Conservation (phyloP, 1,140 invertebrate genomes). For the Holotrichia oblita region DNA sequence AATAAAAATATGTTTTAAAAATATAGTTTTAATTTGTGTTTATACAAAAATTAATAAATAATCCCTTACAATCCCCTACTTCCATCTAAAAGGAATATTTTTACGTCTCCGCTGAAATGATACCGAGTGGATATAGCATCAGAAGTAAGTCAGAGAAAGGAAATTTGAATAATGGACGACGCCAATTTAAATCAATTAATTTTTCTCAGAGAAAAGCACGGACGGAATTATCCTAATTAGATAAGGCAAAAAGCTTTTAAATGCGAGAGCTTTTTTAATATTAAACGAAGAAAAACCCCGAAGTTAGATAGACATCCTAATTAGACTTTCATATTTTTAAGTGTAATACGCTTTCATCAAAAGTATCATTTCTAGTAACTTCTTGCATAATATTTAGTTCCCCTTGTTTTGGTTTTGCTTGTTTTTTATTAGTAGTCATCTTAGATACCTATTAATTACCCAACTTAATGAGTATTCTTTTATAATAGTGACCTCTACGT, state of each 20-base stretch:
- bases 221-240: constrained; percentile 12
- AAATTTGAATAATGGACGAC: constrained; percentile 12
- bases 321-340: not conserved
- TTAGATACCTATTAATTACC: too few species aligned
- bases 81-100: too few species aligned
- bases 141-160: not conserved
- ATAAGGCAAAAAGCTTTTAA: constrained; percentile 13
- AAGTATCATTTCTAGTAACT: not conserved
- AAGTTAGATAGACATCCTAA: not conserved
- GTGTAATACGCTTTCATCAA: not conserved
- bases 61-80: too few species aligned
- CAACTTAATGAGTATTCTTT: too few species aligned
- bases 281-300: not conserved
- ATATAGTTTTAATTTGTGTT: too few species aligned
- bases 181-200: constrained; percentile 18
- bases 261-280: constrained; percentile 16
- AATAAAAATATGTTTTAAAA: too few species aligned
- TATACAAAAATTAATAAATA: too few species aligned
- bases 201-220: not conserved
- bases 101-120: too few species aligned
- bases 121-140: not conserved
- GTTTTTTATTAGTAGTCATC: too few species aligned
- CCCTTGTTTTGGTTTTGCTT: too few species aligned
- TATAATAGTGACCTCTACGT: too few species aligned
- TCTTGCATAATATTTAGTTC: not conserved